Percentiles rank a stretch among this genome's conserved stretches.
These are phyloP conservation scores for Lasioglossum figueresi DNA, from an alignment of 2,888 invertebrate species.

Conservation along the genomic window DNA sequence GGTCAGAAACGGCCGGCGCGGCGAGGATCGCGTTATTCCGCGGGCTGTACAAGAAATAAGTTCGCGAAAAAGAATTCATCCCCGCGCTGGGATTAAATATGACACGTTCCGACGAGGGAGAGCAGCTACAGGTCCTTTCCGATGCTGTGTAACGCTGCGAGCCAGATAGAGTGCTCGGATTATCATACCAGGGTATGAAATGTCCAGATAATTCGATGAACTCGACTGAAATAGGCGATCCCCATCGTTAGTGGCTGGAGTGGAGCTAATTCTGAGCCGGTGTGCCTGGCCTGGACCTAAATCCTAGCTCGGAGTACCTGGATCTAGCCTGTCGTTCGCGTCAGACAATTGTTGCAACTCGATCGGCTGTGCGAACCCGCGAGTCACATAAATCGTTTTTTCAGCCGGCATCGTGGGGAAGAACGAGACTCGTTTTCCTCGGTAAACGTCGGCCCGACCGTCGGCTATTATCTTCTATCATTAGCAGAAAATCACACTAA, in stretches of 20 bases:
- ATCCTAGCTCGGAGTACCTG: background rate
- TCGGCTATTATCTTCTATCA: constrained; percentile 22
- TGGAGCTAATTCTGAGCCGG: background rate
- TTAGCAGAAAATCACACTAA: constrained; percentile 41
- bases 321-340: background rate
- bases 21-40: background rate
- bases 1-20: constrained; percentile 21
- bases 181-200: background rate
- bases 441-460: background rate
- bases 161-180: background rate
- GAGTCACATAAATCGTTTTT: background rate
- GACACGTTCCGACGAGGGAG: constrained; percentile 11
- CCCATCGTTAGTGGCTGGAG: background rate
- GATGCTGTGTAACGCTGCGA: background rate
- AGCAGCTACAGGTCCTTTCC: background rate
- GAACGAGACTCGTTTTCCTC: background rate
- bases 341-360: background rate
- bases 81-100: constrained; percentile 38
- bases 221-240: background rate
- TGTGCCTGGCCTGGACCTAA: background rate
- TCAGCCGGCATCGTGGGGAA: background rate
- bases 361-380: background rate
- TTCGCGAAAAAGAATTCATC: constrained; percentile 45
- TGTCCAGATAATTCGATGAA: background rate
- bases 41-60: constrained; percentile 14